phyloP scores from a whole-genome alignment of 2,113 vertebrate genomes.

The Leptocoma aspasia region DNA sequence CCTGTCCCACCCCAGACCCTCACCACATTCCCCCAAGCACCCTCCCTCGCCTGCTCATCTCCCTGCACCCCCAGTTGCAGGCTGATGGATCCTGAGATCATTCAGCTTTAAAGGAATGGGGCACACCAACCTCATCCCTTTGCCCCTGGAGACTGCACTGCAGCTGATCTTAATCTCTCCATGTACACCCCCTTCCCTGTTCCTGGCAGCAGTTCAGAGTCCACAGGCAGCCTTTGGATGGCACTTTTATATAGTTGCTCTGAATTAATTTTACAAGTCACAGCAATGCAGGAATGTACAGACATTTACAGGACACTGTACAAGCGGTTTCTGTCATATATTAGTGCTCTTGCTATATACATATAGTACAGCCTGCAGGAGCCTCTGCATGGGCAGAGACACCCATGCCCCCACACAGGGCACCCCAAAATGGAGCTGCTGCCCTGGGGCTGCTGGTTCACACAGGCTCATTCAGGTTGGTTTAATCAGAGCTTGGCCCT shows the following conservation, averaged over 20 bases:
- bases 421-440: background rate
- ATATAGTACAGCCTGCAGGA: constrained; percentile 48
- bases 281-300: background rate
- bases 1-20: no score
- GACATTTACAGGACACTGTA: constrained; percentile 40
- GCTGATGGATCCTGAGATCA: background rate
- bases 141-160: fast-evolving
- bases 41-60: fast-evolving
- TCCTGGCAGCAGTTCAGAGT: background rate
- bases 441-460: background rate
- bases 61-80: background rate
- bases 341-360: constrained; percentile 63
- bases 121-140: background rate
- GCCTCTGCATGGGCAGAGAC: fast-evolving
- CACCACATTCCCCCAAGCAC: background rate
- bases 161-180: fast-evolving
- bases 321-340: background rate
- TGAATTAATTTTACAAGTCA: background rate
- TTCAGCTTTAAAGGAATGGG: background rate
- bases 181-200: fast-evolving
- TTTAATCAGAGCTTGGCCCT: background rate
- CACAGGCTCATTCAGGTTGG: fast-evolving
- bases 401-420: fast-evolving
- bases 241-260: background rate
- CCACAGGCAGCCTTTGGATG: background rate